Percentiles rank a stretch among this genome's conserved stretches.
phyloP scores from a whole-genome alignment of 2,113 vertebrate species.

The Seriola rivoliana region DNA sequence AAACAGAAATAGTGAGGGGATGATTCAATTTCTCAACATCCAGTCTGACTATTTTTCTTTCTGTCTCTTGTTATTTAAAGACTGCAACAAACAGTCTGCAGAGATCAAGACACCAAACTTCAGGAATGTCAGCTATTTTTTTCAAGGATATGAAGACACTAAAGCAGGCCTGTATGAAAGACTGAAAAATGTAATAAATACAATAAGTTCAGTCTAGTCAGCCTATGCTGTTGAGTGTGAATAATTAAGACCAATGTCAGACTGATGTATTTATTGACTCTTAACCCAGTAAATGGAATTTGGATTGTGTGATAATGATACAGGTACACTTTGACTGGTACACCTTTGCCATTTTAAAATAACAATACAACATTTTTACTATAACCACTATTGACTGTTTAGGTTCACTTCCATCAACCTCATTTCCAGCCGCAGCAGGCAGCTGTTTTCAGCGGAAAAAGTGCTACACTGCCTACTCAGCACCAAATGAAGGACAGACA shows the following conservation, averaged over 20 bases:
- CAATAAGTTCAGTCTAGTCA: neutral
- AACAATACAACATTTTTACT: neutral
- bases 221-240: neutral
- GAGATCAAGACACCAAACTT: conserved; percentile 2
- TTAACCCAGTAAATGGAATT: neutral
- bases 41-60: conserved; percentile 1
- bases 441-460: too few relatives aligned
- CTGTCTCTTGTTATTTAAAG: neutral
- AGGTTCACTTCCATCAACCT: too few relatives aligned
- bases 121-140: conserved; percentile 5
- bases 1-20: conserved; percentile 16
- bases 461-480: neutral
- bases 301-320: neutral
- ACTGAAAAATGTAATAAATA: neutral
- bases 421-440: too few relatives aligned
- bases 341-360: neutral
- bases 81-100: neutral
- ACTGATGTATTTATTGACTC: neutral
- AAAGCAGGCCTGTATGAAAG: neutral
- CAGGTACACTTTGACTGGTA: neutral
- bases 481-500: neutral
- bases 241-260: neutral
- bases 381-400: too few relatives aligned
- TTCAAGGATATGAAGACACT: neutral
- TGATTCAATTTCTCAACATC: conserved; percentile 9